Percentiles rank a stretch among this genome's conserved stretches.
Evolutionary conservation across 2,797 vertebrate genomes (phyloP).

Genomic region (Sebastolobus alascanus): DNA sequence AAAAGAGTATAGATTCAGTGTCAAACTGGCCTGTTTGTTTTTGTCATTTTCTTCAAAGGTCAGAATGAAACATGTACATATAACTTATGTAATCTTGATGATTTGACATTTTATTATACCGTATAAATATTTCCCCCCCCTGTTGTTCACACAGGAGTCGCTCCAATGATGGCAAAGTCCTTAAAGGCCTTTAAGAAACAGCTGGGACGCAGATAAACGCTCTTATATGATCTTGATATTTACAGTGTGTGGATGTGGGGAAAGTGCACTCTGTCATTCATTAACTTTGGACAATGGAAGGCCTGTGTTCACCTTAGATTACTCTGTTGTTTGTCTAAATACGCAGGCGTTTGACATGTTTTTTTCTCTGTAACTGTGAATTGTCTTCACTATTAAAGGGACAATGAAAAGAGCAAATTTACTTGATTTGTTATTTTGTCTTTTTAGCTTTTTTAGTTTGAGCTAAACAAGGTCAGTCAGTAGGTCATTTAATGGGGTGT

Average conservation of each 20-base stretch:
- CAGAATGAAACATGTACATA: background rate
- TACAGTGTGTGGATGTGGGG: conserved; percentile 27
- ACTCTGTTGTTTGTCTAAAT: conserved; percentile 46
- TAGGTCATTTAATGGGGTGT: conserved; percentile 44
- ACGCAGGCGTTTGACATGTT: conserved; percentile 4
- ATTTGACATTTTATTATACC: background rate
- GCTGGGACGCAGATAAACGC: conserved; percentile 80
- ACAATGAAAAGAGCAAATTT: conserved; percentile 55
- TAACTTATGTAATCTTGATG: background rate
- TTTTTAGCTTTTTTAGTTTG: background rate
- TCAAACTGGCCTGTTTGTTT: background rate
- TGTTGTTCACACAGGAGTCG: conserved; percentile 82
- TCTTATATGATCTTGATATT: conserved; percentile 21
- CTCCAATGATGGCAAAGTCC: conserved; percentile 93
- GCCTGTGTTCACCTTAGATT: conserved; percentile 44
- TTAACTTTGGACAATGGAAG: conserved; percentile 39
- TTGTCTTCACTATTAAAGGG: conserved; percentile 68
- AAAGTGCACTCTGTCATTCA: conserved; percentile 49
- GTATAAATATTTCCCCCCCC: background rate
- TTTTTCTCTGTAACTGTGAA: conserved; percentile 32
- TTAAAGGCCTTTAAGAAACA: conserved; percentile 88
- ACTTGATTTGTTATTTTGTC: conserved; percentile 24
- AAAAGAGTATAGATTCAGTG: background rate
- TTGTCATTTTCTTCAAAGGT: background rate
- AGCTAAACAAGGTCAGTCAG: accelerated